Percentiles rank a stretch among this genome's conserved stretches.
These are phyloP conservation scores for Poecilus cupreus DNA, from an alignment of 2,888 invertebrate genomes.

Conservation along the genomic window DNA sequence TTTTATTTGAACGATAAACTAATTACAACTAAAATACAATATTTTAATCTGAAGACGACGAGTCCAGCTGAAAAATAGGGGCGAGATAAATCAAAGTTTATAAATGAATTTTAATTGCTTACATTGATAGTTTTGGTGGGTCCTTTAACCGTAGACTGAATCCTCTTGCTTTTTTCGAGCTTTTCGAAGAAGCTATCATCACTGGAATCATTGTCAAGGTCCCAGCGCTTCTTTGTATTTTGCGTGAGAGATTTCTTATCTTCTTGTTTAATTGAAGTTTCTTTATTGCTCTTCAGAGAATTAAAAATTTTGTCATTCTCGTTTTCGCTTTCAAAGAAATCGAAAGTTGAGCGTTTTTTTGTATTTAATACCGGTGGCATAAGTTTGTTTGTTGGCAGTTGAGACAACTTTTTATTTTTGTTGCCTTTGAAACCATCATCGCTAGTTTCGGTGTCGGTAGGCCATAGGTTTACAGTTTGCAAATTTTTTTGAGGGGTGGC, in stretches of 20 bases:
- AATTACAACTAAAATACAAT: neutral
- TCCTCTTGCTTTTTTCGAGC: neutral
- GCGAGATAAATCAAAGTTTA: neutral
- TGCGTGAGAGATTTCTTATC: no score
- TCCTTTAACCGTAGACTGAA: neutral
- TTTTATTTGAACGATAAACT: constrained; percentile 5
- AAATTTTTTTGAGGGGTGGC: neutral
- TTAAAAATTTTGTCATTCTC: no score
- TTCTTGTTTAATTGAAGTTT: no score
- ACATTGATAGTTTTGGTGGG: neutral
- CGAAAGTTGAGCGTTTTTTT: neutral
- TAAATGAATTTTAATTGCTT: neutral
- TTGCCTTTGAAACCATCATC: neutral
- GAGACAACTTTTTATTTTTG: neutral
- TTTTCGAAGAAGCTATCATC: constrained; percentile 6
- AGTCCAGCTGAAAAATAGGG: neutral
- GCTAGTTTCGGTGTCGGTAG: neutral
- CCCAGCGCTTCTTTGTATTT: neutral
- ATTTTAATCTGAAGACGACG: neutral
- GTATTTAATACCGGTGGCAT: neutral
- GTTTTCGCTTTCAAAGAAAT: neutral
- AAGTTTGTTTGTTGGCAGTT: neutral
- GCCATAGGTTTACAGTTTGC: neutral
- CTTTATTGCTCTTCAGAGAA: no score
- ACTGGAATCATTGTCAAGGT: neutral